Percentiles rank a stretch among this genome's conserved stretches.
phyloP scores from a whole-genome alignment of 2,113 vertebrate species.

The Callaeas wilsoni region DNA sequence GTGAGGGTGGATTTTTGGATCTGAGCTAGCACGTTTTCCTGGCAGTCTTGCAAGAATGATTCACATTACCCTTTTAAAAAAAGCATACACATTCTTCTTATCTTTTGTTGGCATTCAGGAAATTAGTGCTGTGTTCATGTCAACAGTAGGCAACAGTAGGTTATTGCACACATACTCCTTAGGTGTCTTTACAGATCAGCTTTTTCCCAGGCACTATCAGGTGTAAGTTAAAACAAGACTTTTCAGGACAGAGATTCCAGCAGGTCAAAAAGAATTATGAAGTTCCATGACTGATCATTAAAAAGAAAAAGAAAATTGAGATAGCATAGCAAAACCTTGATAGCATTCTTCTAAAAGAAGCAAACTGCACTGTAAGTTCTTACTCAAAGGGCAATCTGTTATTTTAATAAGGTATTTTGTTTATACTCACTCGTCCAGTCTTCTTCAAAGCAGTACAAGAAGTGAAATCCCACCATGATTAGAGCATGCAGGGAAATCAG shows the following conservation, averaged over 20 bases:
- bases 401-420: neutral
- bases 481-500: constrained; percentile 94
- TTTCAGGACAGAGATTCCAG: neutral
- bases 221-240: neutral
- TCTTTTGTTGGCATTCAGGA: neutral
- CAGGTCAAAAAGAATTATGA: neutral
- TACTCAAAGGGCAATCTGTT: neutral
- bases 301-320: neutral
- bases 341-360: neutral
- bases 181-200: neutral
- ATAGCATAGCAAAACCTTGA: neutral
- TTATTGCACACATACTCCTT: neutral
- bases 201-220: neutral
- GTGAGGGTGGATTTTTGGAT: constrained; percentile 27
- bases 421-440: constrained; percentile 93
- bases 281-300: neutral
- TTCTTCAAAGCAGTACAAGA: constrained; percentile 93
- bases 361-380: neutral
- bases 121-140: neutral
- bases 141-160: neutral
- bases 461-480: constrained; percentile 92
- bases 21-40: neutral
- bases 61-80: neutral
- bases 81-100: neutral
- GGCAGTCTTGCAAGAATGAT: constrained; percentile 6